phyloP scores from a whole-genome alignment of 2,113 vertebrate genomes.

The Festucalex cinctus region DNA sequence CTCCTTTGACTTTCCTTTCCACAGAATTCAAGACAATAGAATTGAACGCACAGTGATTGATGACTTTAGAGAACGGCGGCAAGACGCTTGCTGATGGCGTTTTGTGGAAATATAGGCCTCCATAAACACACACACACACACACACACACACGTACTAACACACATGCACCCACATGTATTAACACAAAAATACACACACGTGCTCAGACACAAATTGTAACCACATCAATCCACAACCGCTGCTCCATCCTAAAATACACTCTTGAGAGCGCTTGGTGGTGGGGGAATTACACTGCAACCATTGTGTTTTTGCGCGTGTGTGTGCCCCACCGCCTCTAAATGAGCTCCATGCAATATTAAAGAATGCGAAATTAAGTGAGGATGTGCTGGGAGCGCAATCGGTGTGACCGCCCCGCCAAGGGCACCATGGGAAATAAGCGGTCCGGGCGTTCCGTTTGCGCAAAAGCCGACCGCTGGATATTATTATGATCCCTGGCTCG shows the following conservation, averaged over 20 bases:
- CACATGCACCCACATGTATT: background rate
- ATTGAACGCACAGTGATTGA: background rate
- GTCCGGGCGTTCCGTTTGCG: slow-evolving; percentile 34
- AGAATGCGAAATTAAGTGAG: slow-evolving; percentile 64
- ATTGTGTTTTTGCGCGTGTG: background rate
- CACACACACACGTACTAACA: too few species aligned
- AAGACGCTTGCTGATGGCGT: background rate
- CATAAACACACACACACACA: background rate
- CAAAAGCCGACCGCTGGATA: slow-evolving; percentile 44
- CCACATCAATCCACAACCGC: slow-evolving; percentile 80
- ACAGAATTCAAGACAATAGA: too few species aligned
- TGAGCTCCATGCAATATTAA: slow-evolving; percentile 96
- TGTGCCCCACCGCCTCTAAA: slow-evolving; percentile 55
- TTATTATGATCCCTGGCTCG: slow-evolving; percentile 24
- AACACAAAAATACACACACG: slow-evolving; percentile 11
- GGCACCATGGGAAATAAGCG: slow-evolving; percentile 70
- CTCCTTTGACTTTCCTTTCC: background rate
- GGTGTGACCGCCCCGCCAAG: slow-evolving; percentile 51
- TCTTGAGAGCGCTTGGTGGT: slow-evolving; percentile 54
- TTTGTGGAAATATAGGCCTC: background rate
- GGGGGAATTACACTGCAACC: slow-evolving; percentile 1
- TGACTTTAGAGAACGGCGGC: background rate
- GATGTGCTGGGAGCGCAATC: slow-evolving; percentile 36
- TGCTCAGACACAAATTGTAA: slow-evolving; percentile 60
- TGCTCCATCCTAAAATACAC: slow-evolving; percentile 82